Evolutionary conservation across 2,888 invertebrate species (phyloP), one percentile per base, ranked within the genome.

Genomic region (Drosophila neotestacea): DNA sequence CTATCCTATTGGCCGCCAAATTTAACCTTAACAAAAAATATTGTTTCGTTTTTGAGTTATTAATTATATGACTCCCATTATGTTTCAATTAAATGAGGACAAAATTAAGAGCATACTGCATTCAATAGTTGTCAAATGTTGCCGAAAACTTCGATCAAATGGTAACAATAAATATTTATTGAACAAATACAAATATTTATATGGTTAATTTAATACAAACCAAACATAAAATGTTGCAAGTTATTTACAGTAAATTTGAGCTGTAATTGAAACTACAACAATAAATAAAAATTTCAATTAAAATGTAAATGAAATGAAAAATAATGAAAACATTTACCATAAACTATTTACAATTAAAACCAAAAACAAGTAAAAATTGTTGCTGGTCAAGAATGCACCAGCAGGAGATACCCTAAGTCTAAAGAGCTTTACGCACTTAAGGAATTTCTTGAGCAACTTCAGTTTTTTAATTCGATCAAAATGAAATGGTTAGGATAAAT

Each of bases 231-330:
- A 61, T 51, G 36, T 39, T 55, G 46, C 27, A 65, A 64, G 48
- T 71, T 85, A 82, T 71, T 76, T 63, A 67, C 65, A 70, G 42
- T 47, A 70, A 55, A 69, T 73, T 78, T 76, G 56, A 70, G 70
- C 60, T 70, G 72, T 58, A 77, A 81, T 79, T 77, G 61, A 69
- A 73, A 60, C 56, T 60, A 62, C n/a, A 41, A 38, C 60, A 62
- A 50, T 56, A 63, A 71, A 70, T 54, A 48, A 59, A 64, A 52
- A 9, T 60, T 48, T 55, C 74, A 73, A 70, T 58, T 32, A 73
- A 74, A 78, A 51, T 38, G 36, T 56, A 60, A 30, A 30, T 30
- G 30, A 30, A 30, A 30, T 41, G 38, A 32, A 50, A 56, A 52
- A 65, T 42, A 34, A 44, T 42, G 36, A 39, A 59, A 52, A n/a